Evolutionary conservation across 2,113 vertebrate genomes (phyloP).

Genomic region (Laticauda laticaudata): DNA sequence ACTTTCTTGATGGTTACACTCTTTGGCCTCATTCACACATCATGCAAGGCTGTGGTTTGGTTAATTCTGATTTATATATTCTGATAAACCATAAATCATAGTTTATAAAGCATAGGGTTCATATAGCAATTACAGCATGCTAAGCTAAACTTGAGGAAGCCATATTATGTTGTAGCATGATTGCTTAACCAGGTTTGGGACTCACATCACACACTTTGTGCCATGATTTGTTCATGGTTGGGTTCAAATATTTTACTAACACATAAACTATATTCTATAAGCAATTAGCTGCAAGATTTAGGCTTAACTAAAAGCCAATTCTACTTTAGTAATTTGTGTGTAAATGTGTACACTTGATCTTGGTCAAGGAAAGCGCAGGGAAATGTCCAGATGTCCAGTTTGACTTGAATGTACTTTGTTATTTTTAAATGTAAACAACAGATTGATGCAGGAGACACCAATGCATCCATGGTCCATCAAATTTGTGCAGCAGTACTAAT

Average conservation of each 20-base stretch:
- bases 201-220: background rate
- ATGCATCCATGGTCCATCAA: background rate
- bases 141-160: background rate
- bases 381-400: background rate
- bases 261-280: background rate
- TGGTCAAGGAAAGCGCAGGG: background rate
- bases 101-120: background rate
- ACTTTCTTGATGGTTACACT: conserved; percentile 31
- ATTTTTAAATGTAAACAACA: background rate
- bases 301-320: background rate
- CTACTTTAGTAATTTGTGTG: background rate
- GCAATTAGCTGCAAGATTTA: background rate
- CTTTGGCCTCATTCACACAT: too few relatives aligned
- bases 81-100: background rate
- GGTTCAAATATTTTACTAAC: background rate
- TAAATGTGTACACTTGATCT: background rate
- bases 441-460: background rate
- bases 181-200: background rate
- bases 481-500: background rate
- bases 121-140: background rate
- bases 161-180: background rate
- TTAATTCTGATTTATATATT: background rate
- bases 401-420: background rate
- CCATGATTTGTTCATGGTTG: background rate
- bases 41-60: background rate